Evolutionary conservation across 1,140 invertebrate genomes (phyloP).

Genomic region (Eriocheir sinensis): DNA sequence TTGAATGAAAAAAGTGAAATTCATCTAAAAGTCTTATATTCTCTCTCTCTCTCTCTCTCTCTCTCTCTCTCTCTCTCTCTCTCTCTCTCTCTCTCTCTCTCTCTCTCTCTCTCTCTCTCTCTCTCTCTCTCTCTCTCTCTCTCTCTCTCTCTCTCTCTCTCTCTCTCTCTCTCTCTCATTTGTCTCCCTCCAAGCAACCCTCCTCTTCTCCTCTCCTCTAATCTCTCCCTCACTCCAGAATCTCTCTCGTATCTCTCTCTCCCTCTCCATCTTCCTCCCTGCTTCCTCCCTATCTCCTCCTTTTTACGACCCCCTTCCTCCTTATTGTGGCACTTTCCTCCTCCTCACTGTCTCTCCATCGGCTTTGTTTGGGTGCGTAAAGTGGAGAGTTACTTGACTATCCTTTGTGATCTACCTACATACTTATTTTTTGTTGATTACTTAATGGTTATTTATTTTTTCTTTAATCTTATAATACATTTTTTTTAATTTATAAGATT

Average conservation of each 20-base stretch:
- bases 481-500: no score
- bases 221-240: not conserved
- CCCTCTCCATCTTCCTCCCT: not conserved
- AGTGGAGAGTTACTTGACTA: no score
- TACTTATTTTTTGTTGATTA: no score
- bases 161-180: conserved; percentile 49
- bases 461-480: no score
- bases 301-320: not conserved
- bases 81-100: not conserved
- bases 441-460: no score
- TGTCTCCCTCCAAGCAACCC: not conserved
- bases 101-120: conserved; percentile 1
- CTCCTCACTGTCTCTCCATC: not conserved
- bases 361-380: no score
- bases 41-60: no score
- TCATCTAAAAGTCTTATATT: not conserved
- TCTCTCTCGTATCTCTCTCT: not conserved
- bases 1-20: no score
- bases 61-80: no score
- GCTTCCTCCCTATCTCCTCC: not conserved
- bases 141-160: conserved; percentile 39
- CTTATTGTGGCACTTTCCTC: not conserved
- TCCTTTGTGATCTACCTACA: no score
- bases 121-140: conserved; percentile 22
- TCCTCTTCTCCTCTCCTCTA: not conserved